Evolutionary conservation across 2,113 vertebrate species (phyloP).

Genomic region (Onychorhynchus coronatus): DNA sequence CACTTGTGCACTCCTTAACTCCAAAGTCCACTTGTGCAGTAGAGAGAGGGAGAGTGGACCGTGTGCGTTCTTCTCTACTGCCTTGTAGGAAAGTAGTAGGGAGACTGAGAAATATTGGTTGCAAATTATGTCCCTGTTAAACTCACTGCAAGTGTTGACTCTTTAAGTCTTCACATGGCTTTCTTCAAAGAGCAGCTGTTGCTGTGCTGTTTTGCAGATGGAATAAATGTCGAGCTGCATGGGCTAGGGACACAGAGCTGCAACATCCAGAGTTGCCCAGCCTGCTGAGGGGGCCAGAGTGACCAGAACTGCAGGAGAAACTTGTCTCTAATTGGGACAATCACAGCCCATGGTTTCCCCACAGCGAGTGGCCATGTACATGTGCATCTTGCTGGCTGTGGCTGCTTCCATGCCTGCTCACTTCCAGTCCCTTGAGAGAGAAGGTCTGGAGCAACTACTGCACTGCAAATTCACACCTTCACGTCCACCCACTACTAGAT

Average conservation of each 20-base stretch:
- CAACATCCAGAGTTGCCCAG: background rate
- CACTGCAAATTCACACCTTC: background rate
- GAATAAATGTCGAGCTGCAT: background rate
- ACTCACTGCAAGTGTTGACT: background rate
- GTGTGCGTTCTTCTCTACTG: background rate
- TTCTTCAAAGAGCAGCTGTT: background rate
- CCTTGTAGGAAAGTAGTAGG: background rate
- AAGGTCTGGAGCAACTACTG: background rate
- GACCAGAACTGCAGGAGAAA: background rate
- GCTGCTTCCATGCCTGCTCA: background rate
- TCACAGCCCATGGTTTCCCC: accelerated
- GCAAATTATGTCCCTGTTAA: background rate
- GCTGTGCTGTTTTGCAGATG: background rate
- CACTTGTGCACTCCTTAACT: background rate
- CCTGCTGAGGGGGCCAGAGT: background rate
- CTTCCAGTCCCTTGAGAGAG: background rate
- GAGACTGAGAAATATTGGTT: background rate
- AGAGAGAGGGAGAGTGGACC: accelerated
- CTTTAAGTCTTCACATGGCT: background rate
- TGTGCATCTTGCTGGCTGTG: accelerated
- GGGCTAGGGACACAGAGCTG: background rate
- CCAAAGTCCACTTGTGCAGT: no score
- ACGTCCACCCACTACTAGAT: background rate
- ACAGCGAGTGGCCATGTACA: accelerated
- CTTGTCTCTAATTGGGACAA: background rate